Evolutionary conservation across 2,113 vertebrate genomes (phyloP), one percentile per base, ranked within the genome.

Genomic region (Myocastor coypus): DNA sequence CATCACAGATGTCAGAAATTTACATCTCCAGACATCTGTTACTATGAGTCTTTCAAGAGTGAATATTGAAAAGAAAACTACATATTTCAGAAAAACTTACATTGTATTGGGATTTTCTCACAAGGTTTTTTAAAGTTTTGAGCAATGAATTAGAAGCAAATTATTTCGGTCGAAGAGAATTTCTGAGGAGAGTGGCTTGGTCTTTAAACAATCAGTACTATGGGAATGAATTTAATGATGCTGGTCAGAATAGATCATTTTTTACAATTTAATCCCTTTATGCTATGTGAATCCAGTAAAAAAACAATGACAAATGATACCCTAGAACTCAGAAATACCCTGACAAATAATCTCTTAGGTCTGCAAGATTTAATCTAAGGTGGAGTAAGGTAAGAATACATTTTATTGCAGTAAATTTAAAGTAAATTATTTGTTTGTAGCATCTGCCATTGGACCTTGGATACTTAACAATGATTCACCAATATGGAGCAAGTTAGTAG

Each of bases 391-490:
- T 40, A 73, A 71, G 2, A 92, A 57, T 6, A 90, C 7, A 64
- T 82, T 85, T 75, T 75, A 52, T n/a, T 81, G 69, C 0, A 94
- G 59, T 63, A 81, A 84, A 28, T 93, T 84, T 84, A 75, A 22
- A 11, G 63, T 84, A 91, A 69, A 37, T 32, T n/a, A 40, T 11
- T 87, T 78, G 8, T 90, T 66, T 37, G 61, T 2, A 59, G 50
- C 81, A 80, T 89, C 69, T 89, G 7, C 17, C 77, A 8, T 11
- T 91, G 14, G 5, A 3, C 6, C 73, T 61, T 61, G 42, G 95
- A 86, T 89, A 5, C 12, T 73, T 94, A 24, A 93, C 71, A 87
- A 87, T 82, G 52, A 89, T 82, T 85, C 9, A 57, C 93, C 90
- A 32, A 95, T 87, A 57, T 78, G 17, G 89, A 87, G 78, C n/a